Conservation (phyloP, 2,888 invertebrate species). For the Agrotis clavis region DNA sequence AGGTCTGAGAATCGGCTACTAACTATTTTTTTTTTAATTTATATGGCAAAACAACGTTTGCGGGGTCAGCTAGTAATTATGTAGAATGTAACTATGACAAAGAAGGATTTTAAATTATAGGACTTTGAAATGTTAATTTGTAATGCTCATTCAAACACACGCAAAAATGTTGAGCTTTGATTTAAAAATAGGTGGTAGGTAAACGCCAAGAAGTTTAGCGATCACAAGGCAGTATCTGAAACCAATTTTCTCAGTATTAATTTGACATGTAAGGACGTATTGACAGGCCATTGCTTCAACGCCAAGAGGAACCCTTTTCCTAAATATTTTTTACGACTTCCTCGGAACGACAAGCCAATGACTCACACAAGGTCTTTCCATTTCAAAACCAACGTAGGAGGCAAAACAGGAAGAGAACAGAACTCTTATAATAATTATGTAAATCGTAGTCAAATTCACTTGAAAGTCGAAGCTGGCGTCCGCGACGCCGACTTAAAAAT, state of each 20-base stretch:
- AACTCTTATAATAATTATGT: slow-evolving; percentile 79
- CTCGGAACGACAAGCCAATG: slow-evolving; percentile 23
- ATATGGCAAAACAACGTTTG: too few relatives aligned
- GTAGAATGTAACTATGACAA: neutral
- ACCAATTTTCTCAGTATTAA: slow-evolving; percentile 11
- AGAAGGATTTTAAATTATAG: neutral
- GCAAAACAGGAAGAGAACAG: slow-evolving; percentile 70
- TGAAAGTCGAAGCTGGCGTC: slow-evolving; percentile 82
- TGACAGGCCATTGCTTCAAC: slow-evolving; percentile 36
- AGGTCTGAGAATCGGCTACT: too few relatives aligned
- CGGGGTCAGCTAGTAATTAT: too few relatives aligned
- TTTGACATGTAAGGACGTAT: slow-evolving; percentile 25
- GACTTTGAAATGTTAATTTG: neutral
- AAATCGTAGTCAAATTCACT: slow-evolving; percentile 86
- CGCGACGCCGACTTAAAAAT: slow-evolving; percentile 89
- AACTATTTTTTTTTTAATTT: too few relatives aligned
- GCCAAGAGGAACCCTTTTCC: slow-evolving; percentile 26
- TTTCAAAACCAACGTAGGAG: slow-evolving; percentile 20
- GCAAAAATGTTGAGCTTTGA: too few relatives aligned
- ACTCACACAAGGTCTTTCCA: slow-evolving; percentile 35
- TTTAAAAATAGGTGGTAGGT: too few relatives aligned
- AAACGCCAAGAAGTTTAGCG: neutral
- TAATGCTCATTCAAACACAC: neutral
- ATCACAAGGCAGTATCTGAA: slow-evolving; percentile 13
- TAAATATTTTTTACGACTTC: slow-evolving; percentile 44